Conservation (phyloP, 2,888 invertebrate species). For the Griposia aprilina region DNA sequence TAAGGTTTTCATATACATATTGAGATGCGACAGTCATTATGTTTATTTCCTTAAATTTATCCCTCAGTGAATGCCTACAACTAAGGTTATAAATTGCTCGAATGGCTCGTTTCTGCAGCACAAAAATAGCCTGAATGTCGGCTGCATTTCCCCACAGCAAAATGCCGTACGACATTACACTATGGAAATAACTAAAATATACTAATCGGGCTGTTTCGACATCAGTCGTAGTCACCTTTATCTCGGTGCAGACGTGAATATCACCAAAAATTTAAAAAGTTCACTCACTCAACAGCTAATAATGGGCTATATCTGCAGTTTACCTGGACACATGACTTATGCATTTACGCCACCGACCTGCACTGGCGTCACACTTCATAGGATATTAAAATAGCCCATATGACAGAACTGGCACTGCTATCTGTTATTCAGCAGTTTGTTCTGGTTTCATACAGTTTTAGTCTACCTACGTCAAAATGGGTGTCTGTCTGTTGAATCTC, state of each 20-base stretch:
- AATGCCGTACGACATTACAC: too few relatives aligned
- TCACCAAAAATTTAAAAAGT: background rate
- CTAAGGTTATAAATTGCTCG: too few relatives aligned
- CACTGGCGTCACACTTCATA: conserved; percentile 57
- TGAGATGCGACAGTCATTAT: too few relatives aligned
- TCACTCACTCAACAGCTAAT: conserved; percentile 33
- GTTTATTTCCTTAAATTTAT: too few relatives aligned
- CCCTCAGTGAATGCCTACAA: too few relatives aligned
- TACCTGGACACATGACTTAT: conserved; percentile 12
- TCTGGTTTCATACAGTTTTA: conserved; percentile 46
- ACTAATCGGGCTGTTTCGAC: too few relatives aligned
- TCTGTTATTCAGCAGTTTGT: conserved; percentile 55
- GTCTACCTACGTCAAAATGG: conserved; percentile 10
- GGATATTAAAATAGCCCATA: conserved; percentile 56
- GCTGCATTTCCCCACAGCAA: too few relatives aligned
- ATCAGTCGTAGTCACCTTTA: too few relatives aligned
- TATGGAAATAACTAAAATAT: too few relatives aligned
- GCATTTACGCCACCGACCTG: conserved; percentile 7
- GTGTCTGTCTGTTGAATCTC: conserved; percentile 5
- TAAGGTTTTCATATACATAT: too few relatives aligned
- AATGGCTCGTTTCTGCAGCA: too few relatives aligned
- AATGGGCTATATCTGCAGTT: background rate
- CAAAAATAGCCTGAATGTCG: too few relatives aligned
- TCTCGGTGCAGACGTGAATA: background rate
- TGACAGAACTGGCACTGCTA: conserved; percentile 31